These are phyloP conservation scores for Colletes latitarsis DNA, from an alignment of 1,140 invertebrate species.

Conservation along the genomic window DNA sequence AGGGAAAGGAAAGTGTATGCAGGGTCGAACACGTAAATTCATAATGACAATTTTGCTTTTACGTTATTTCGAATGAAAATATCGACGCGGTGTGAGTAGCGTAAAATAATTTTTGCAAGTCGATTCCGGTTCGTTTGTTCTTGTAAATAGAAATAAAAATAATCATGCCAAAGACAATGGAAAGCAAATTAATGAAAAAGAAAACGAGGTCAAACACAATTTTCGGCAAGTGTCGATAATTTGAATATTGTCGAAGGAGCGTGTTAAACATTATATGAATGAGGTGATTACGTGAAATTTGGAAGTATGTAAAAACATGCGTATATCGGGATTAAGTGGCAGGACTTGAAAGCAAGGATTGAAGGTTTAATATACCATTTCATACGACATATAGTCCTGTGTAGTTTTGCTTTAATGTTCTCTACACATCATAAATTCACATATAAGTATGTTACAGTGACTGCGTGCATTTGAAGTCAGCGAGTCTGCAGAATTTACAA, in stretches of 20 bases:
- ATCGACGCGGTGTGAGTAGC: not conserved
- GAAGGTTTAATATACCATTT: conserved; percentile 67
- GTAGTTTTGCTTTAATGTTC: conserved; percentile 68
- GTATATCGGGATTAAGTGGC: conserved; percentile 49
- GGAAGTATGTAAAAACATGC: conserved; percentile 64
- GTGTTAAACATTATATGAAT: conserved; percentile 30
- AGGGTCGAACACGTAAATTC: conserved; percentile 41
- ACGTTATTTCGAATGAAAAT: conserved; percentile 5
- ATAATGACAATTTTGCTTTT: conserved; percentile 12
- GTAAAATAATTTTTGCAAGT: not conserved
- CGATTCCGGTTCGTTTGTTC: not conserved
- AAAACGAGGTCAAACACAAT: conserved; percentile 17
- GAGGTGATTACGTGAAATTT: conserved; percentile 52
- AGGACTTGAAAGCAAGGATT: conserved; percentile 68
- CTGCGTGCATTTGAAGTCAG: conserved; percentile 62
- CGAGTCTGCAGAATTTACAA: conserved; percentile 59
- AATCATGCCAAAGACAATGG: conserved; percentile 11
- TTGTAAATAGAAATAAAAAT: conserved; percentile 16
- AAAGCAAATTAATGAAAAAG: conserved; percentile 14
- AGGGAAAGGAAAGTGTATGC: conserved; percentile 35
- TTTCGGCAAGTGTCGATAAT: conserved; percentile 16
- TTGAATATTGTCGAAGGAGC: conserved; percentile 2
- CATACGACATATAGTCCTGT: conserved; percentile 65
- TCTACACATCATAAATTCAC: conserved; percentile 66
- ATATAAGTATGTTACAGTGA: conserved; percentile 71